These are phyloP conservation scores for Anabas testudineus DNA, from an alignment of 2,797 vertebrate species.

Conservation along the genomic window DNA sequence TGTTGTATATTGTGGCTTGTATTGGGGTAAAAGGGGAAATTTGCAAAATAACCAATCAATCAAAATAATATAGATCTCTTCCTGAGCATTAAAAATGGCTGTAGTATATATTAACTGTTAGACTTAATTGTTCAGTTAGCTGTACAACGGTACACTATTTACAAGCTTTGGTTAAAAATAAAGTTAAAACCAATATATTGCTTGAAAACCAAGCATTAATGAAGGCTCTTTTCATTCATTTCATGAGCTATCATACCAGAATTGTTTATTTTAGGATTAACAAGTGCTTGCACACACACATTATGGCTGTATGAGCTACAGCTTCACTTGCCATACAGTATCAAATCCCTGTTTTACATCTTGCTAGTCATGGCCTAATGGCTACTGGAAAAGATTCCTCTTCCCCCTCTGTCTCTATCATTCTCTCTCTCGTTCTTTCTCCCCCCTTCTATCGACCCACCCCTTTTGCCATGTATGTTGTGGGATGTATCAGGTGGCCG, in stretches of 20 bases:
- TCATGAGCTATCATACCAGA: not conserved
- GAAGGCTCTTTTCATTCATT: constrained; percentile 12
- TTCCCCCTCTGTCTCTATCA: constrained; percentile 40
- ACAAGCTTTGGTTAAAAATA: not conserved
- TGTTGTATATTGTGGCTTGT: constrained; percentile 3
- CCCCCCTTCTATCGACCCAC: constrained; percentile 73
- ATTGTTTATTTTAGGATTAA: not conserved
- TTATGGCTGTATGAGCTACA: not conserved
- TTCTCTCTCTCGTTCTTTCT: constrained; percentile 46
- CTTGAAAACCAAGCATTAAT: not conserved
- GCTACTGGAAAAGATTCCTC: constrained; percentile 64
- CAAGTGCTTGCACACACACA: not conserved
- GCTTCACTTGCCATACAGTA: constrained; percentile 2
- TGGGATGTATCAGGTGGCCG: constrained; percentile 89
- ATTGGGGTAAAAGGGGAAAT: not conserved
- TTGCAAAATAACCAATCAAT: too few relatives aligned
- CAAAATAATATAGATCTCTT: not conserved
- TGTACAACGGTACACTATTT: not conserved
- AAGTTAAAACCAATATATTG: not conserved
- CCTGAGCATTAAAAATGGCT: not conserved
- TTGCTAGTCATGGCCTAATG: constrained; percentile 80
- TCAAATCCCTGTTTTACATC: constrained; percentile 66
- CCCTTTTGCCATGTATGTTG: constrained; percentile 90
- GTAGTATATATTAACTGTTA: not conserved
- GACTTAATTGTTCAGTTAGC: not conserved